Evolutionary conservation across 2,113 vertebrate species (phyloP).

Genomic region (Acanthochromis polyacanthus): DNA sequence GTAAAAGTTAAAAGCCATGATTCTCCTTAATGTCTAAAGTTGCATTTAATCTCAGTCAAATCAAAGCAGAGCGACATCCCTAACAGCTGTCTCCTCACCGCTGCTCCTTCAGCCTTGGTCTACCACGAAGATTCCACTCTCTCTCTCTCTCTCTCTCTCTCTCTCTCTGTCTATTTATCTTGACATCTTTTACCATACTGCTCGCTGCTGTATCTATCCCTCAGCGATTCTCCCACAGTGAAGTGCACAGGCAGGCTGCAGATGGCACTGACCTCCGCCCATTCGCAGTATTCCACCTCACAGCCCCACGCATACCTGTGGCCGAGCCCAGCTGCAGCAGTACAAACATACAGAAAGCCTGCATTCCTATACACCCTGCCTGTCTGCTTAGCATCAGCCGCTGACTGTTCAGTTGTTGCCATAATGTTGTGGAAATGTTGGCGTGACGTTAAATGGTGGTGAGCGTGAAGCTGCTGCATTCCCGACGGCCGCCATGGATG

Average conservation of each 20-base stretch:
- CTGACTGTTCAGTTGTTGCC: slow-evolving; percentile 30
- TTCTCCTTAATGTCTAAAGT: not conserved
- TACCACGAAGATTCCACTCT: slow-evolving; percentile 44
- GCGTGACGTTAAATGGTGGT: slow-evolving; percentile 32
- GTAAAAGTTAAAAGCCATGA: too few species aligned
- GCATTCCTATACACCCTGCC: slow-evolving; percentile 58
- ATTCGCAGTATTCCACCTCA: slow-evolving; percentile 58
- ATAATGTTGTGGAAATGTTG: slow-evolving; percentile 40
- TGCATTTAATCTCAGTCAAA: slow-evolving; percentile 18
- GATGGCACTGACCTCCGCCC: slow-evolving; percentile 67
- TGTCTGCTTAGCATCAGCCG: slow-evolving; percentile 61
- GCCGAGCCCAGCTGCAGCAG: slow-evolving; percentile 60
- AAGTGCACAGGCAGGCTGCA: slow-evolving; percentile 22
- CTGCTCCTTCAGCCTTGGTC: slow-evolving; percentile 18
- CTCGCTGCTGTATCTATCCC: slow-evolving; percentile 30
- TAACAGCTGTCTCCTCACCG: slow-evolving; percentile 34
- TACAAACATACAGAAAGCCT: slow-evolving; percentile 63
- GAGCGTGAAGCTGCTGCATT: slow-evolving; percentile 21
- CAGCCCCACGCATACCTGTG: slow-evolving; percentile 64
- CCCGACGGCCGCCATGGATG: not conserved
- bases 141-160: slow-evolving; percentile 43
- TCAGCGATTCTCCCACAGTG: slow-evolving; percentile 47
- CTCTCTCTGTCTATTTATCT: slow-evolving; percentile 63
- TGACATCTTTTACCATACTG: slow-evolving; percentile 40
- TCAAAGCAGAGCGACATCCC: slow-evolving; percentile 16